phyloP scores from a whole-genome alignment of 2,113 vertebrate genomes.

The Thinocorus orbignyianus region DNA sequence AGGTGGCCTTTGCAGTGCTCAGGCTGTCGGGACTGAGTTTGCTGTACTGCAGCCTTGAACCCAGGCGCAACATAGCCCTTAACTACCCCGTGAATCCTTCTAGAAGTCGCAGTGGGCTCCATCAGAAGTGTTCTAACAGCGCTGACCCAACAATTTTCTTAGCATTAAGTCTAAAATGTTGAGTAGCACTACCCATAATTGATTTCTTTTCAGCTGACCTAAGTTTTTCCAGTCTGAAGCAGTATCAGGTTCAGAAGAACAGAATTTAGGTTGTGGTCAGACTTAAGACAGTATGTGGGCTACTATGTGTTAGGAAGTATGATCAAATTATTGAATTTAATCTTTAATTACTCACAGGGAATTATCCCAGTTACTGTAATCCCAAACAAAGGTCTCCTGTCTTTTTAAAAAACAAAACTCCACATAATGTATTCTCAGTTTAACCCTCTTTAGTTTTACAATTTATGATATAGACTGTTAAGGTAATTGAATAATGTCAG shows the following conservation, averaged over 20 bases:
- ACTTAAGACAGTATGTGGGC: neutral
- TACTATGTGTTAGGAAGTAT: neutral
- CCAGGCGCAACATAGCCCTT: neutral
- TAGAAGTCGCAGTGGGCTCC: neutral
- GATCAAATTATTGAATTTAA: neutral
- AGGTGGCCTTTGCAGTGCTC: neutral
- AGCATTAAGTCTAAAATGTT: neutral
- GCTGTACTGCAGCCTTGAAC: neutral
- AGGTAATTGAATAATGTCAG: neutral
- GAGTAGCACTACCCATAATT: neutral
- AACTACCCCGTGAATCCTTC: neutral
- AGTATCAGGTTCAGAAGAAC: neutral
- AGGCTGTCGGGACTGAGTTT: neutral
- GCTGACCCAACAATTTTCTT: neutral
- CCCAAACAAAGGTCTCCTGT: neutral
- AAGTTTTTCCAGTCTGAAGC: neutral
- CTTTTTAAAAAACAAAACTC: neutral
- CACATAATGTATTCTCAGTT: neutral
- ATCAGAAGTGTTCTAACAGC: neutral
- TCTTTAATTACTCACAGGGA: neutral
- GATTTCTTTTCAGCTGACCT: neutral
- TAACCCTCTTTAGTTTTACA: conserved; percentile 21
- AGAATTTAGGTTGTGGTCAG: neutral
- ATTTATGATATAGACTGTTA: neutral
- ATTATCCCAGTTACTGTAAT: conserved; percentile 5